Conservation (phyloP, 2,888 invertebrate genomes). For the Melinaea marsaeus region DNA sequence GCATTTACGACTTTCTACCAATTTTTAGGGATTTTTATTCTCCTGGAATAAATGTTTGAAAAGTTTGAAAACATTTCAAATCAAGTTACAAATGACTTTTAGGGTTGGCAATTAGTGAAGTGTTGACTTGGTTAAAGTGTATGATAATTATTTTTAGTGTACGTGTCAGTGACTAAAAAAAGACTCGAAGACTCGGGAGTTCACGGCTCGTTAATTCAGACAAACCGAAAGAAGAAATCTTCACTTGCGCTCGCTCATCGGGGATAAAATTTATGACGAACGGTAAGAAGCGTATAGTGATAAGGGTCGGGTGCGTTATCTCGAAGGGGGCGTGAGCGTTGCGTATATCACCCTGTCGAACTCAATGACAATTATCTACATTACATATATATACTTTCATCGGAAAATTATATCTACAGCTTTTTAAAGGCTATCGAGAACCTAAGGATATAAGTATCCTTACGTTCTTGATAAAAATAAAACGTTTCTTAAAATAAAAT, state of each 20-base stretch:
- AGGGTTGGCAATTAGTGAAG: slow-evolving; percentile 38
- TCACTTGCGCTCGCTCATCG: slow-evolving; percentile 66
- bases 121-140: slow-evolving; percentile 43
- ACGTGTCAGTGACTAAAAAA: slow-evolving; percentile 67
- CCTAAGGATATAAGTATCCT: too few species aligned
- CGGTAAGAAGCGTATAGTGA: slow-evolving; percentile 72
- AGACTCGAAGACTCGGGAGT: slow-evolving; percentile 59
- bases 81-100: slow-evolving; percentile 12
- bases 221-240: slow-evolving; percentile 59
- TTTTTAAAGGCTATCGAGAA: too few species aligned
- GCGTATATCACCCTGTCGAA: slow-evolving; percentile 27
- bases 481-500: too few species aligned
- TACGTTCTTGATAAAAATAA: too few species aligned
- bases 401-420: too few species aligned
- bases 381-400: slow-evolving; percentile 1
- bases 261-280: slow-evolving; percentile 75
- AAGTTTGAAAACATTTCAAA: slow-evolving; percentile 8
- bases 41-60: slow-evolving; percentile 5
- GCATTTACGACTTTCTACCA: slow-evolving; percentile 7
- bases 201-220: slow-evolving; percentile 72
- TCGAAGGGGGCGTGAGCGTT: slow-evolving; percentile 40
- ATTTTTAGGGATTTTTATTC: slow-evolving; percentile 8
- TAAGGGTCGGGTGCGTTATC: slow-evolving; percentile 68
- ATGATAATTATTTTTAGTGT: slow-evolving; percentile 52
- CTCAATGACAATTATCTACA: slow-evolving; percentile 17